Base-by-base conservation (phyloP, 2,888 invertebrate species). In the Encarsia formosa region DNA sequence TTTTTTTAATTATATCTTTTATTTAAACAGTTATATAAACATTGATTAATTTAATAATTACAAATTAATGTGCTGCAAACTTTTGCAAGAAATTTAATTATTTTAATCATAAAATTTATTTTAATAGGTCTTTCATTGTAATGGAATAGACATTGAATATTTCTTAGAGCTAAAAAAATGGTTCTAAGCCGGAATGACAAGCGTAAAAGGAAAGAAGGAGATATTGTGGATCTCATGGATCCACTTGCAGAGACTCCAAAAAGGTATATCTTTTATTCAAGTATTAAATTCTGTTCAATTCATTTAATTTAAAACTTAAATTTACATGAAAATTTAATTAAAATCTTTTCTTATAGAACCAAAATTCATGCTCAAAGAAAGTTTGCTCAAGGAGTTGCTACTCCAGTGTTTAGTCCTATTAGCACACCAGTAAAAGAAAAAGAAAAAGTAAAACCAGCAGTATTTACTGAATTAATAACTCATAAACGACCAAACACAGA, bases 341-440 rank as follows among this genome's bases (percentile, higher is more conserved):
- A 41, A 23, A 35, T 22, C 29, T 38, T 52, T 46, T 39, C 45
- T 69, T 75, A 34, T 62, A 87, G 87, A 71, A 83, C 85, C 38
- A 87, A 88, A 77, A 87, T 90, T 52, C 88, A 89, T 71, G 91
- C 90, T 37, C 91, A 91, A 75, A 78, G 91, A 56, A 91, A 91
- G 75, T 91, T 91, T 78, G 91, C 91, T 29, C 89, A 90, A 75
- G 89, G 88, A 60, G 84, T 84, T 16, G 81, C 82, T 26, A 73
- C 74, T 49, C 73, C 74, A 44, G 74, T 78, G 22, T 78, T 79
- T 56, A 81, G 79, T 65, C 78, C 82, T 22, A 73, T 77, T 15
- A 75, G 76, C 49, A 81, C 84, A 22, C 81, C 84, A 8, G 76
- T 81, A 5, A 81, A 82, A 63, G 84, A 84, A 61, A 78, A 80